phyloP scores from a whole-genome alignment of 2,113 vertebrate genomes.

The Tetrax tetrax region DNA sequence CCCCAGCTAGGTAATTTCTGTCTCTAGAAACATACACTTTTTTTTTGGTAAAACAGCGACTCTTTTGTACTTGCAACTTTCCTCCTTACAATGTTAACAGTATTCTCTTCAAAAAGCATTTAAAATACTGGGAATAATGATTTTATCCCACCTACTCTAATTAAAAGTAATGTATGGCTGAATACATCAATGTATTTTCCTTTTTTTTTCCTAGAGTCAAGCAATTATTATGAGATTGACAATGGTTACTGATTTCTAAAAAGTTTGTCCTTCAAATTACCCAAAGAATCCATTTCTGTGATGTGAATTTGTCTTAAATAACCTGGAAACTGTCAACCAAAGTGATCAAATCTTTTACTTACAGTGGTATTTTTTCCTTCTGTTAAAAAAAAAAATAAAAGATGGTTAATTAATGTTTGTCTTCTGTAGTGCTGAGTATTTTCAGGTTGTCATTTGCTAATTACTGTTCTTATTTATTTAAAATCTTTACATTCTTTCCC shows the following conservation, averaged over 20 bases:
- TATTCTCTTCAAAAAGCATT: neutral
- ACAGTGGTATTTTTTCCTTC: neutral
- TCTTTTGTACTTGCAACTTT: neutral
- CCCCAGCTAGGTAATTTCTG: neutral
- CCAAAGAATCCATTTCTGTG: neutral
- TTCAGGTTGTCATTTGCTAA: constrained; percentile 39
- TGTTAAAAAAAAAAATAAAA: neutral
- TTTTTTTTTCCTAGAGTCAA: neutral
- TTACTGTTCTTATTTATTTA: constrained; percentile 58
- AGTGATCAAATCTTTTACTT: neutral
- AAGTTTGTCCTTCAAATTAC: neutral
- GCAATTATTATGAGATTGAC: neutral
- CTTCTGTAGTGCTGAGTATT: neutral
- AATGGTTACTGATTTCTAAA: neutral
- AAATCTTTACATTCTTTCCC: constrained; percentile 21
- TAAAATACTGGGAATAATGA: neutral
- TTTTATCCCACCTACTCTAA: neutral
- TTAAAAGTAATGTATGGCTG: neutral
- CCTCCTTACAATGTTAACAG: neutral
- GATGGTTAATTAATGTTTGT: constrained; percentile 52
- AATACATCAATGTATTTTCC: neutral
- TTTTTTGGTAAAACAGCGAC: neutral
- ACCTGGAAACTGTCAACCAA: neutral
- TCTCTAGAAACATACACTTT: neutral
- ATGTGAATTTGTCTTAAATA: neutral